Evolutionary conservation across 2,113 vertebrate species (phyloP), one percentile per base, ranked within the genome.

Genomic region (Mesoclemmys tuberculata): DNA sequence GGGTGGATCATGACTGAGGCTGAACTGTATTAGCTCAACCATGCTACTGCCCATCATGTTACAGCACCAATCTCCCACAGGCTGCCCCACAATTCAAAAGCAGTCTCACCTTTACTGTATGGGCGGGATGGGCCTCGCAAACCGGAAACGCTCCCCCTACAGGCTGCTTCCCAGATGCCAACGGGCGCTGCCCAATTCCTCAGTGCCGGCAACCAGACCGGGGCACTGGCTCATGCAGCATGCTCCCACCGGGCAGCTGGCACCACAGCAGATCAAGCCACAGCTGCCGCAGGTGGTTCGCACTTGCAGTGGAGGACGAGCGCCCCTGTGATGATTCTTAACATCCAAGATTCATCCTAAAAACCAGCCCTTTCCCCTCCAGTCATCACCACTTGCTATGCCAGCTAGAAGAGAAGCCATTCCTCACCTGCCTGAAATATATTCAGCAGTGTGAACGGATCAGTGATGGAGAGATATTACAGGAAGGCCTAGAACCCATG

Each of bases 291-390:
- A 12, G 13, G 8, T 35, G 35, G 41, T 51, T 55, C 41, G 8
- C 54, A 12, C 41, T 51, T 68, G 56, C 21, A 64, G 41, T 80
- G 80, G 35, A 38, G 58, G 54, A n/a, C 35, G 35, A 68, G 35
- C 19, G 35, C 13, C 64, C 31, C 64, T n/a, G 19, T 14, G 64
- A 19, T n/a, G 64, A 21, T n/a, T 31, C 31, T 64, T n/a, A n/a
- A 35, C 35, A 16, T 18, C 38, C 83, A 91, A 51, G 21, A 26
- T 10, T 35, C 21, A 58, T 71, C 35, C 86, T 86, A 68, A 93
- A 68, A 22, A 74, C 51, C 71, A 95, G 68, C 31, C 55, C 0
- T 0, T 92, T 21, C 3, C 0, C 0, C 22, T 3, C 11, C 0
- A 0, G 2, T 6, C 7, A 1, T 44, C 29, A 22, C 41, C 80